These are phyloP conservation scores for Leptopilina clavipes DNA, from an alignment of 1,140 invertebrate species.

Conservation along the genomic window DNA sequence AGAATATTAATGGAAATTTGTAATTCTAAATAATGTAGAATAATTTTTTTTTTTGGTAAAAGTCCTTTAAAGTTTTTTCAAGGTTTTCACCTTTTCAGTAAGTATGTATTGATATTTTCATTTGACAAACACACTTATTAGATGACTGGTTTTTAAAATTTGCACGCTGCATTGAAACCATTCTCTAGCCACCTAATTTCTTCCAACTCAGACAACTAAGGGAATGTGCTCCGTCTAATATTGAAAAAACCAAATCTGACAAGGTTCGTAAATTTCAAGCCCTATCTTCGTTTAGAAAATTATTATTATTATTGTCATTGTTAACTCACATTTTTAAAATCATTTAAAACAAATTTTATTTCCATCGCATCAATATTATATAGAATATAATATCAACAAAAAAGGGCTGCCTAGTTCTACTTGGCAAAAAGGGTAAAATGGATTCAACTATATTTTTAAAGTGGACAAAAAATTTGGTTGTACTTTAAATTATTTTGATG, in stretches of 20 bases:
- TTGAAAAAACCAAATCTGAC: constrained; percentile 88
- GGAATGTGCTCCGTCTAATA: constrained; percentile 87
- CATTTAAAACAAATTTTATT: background rate
- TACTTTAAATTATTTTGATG: no score
- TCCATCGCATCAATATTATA: no score
- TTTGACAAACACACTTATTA: constrained; percentile 1
- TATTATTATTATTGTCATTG: no score
- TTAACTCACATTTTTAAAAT: no score
- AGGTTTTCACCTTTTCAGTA: background rate
- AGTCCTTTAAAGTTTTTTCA: background rate
- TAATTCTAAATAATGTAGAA: no score
- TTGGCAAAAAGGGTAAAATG: constrained; percentile 33
- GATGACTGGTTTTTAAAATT: constrained; percentile 64
- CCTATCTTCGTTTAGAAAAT: background rate
- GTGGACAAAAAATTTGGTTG: no score
- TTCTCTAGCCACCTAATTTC: constrained; percentile 83
- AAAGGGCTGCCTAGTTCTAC: background rate
- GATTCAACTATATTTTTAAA: no score
- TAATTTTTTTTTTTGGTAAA: background rate
- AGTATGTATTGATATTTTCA: background rate
- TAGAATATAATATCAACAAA: background rate
- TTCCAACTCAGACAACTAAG: constrained; percentile 84
- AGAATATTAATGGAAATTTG: no score
- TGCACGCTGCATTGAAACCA: constrained; percentile 74
- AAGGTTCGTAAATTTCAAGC: constrained; percentile 80